Base-by-base conservation (phyloP, 2,797 vertebrate genomes). In the Melanotaenia nigrans region DNA sequence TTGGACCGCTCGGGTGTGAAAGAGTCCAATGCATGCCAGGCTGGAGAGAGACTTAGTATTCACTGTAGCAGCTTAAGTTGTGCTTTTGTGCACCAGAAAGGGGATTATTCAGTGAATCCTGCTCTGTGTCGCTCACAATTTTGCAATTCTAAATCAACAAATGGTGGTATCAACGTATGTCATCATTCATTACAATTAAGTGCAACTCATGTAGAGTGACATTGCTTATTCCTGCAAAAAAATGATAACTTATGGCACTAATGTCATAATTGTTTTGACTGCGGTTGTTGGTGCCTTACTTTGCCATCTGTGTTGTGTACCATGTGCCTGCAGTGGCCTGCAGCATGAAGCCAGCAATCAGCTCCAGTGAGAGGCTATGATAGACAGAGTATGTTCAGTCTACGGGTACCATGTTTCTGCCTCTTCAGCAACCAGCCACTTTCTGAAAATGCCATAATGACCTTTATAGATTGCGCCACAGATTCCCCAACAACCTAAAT, bases 71-170 rank as follows among this genome's bases (percentile, higher is more conserved):
- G 86, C 83, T 91, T 86, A 87, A 88, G 70, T 89, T 85, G 33
- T 73, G 87, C 78, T 75, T 88, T 89, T 90, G 88, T 92, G 88
- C 89, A 84, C 69, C 74, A 87, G 83, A 89, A 91, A 91, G 76
- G 75, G 85, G 90, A 92, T 90, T 91, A 91, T 91, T 90, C 82
- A 79, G 77, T 47, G 65, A 88, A 88, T 84, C 89, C 86, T 65
- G 87, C 87, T 90, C 85, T 81, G 78, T 89, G 92, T 90, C 89
- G 89, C 87, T 89, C 86, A 85, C 68, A 0, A 85, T 73, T 76
- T 80, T 76, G 69, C 83, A 73, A 87, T 91, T 88, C 73, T 79
- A 90, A 87, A 90, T 90, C 81, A 89, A 90, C 82, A 82, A 71
- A 86, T 85, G 80, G 80, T 47, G 38, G 53, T 6, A 10, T 82